Percentiles rank a stretch among this genome's conserved stretches.
Conservation (phyloP, 2,888 invertebrate genomes). For the Heliconius charithonia region DNA sequence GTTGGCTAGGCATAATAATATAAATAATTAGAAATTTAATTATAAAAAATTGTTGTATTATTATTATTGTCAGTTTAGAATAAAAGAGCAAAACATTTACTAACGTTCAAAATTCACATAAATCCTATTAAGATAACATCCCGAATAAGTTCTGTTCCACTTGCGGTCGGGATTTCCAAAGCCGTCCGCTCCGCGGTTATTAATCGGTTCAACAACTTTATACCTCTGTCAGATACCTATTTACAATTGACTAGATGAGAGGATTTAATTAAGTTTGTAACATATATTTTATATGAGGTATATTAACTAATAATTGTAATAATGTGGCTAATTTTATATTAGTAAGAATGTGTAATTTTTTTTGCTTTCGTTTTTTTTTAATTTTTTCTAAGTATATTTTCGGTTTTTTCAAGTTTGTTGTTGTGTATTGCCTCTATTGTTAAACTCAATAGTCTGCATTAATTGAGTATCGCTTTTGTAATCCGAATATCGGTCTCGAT, state of each 20-base stretch:
- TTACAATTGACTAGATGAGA: constrained; percentile 11
- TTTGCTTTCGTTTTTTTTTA: neutral
- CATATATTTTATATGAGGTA: neutral
- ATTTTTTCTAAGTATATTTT: neutral
- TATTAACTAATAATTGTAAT: too few relatives aligned
- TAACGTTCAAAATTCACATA: constrained; percentile 15
- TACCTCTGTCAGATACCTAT: constrained; percentile 45
- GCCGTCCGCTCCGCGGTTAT: constrained; percentile 54
- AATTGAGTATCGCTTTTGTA: neutral
- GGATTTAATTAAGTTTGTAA: neutral
- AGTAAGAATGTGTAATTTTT: neutral
- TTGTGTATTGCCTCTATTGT: neutral
- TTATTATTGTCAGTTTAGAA: neutral
- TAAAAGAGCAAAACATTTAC: neutral
- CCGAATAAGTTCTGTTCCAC: constrained; percentile 38
- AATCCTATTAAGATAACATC: constrained; percentile 29
- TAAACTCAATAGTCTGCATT: neutral
- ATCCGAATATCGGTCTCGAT: neutral
- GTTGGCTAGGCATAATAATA: neutral
- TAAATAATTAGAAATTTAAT: neutral
- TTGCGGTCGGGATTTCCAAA: constrained; percentile 41
- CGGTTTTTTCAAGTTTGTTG: neutral
- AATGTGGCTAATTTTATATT: neutral
- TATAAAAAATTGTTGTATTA: neutral
- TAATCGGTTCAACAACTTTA: constrained; percentile 62